phyloP scores from a whole-genome alignment of 2,888 invertebrate genomes.

The Melanchra persicariae region DNA sequence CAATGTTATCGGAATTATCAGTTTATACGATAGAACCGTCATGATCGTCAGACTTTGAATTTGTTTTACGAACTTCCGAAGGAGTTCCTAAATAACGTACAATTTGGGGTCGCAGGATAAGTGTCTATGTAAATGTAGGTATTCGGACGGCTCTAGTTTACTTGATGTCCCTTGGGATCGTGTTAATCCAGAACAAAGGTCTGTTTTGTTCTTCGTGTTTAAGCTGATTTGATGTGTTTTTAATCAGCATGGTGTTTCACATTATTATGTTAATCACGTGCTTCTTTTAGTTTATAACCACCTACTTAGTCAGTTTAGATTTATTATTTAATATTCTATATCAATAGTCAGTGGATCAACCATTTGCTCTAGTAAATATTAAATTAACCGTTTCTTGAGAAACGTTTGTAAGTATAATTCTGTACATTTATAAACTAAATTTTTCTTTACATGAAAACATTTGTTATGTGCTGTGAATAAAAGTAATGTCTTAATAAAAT shows the following conservation, averaged over 20 bases:
- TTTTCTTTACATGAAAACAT: constrained; percentile 23
- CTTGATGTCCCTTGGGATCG: constrained; percentile 53
- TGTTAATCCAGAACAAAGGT: constrained; percentile 59
- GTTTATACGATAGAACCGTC: constrained; percentile 10
- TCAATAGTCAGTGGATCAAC: constrained; percentile 2
- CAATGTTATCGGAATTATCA: constrained; percentile 35
- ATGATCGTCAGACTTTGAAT: constrained; percentile 15
- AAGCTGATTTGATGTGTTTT: constrained; percentile 44
- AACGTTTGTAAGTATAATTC: not conserved
- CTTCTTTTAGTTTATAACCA: not conserved
- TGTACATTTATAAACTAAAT: constrained; percentile 31
- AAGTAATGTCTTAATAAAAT: constrained; percentile 63
- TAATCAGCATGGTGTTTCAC: not conserved
- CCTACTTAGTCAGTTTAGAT: not conserved
- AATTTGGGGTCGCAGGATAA: constrained; percentile 57
- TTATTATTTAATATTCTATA: constrained; percentile 23
- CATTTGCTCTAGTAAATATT: constrained; percentile 23
- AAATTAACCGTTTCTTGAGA: not conserved
- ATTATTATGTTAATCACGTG: constrained; percentile 2
- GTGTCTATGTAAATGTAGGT: constrained; percentile 59
- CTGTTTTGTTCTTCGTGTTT: constrained; percentile 46
- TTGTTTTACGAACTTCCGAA: constrained; percentile 28
- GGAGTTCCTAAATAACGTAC: constrained; percentile 53
- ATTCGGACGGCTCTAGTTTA: constrained; percentile 52
- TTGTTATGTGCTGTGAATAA: constrained; percentile 36